Conservation (phyloP, 2,113 vertebrate genomes). For the Tragulus kanchil region DNA sequence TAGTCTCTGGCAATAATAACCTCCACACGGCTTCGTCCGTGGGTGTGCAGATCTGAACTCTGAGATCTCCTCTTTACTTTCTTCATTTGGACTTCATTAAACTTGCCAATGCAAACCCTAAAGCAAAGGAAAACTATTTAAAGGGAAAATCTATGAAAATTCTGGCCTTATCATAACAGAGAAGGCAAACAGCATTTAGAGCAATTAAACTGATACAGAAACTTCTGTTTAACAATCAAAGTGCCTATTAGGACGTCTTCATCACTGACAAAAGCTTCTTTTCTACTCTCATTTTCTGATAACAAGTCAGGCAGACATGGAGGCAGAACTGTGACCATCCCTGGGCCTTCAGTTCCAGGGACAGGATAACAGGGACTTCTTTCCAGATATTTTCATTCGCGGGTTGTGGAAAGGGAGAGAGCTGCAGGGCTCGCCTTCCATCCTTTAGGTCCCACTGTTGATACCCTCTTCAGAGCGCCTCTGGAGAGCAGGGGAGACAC, state of each 20-base stretch:
- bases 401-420: not conserved
- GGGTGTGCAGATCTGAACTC: slow-evolving; percentile 56
- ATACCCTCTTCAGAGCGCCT: not conserved
- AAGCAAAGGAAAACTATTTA: slow-evolving; percentile 38
- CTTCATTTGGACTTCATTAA: slow-evolving; percentile 70
- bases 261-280: slow-evolving; percentile 53
- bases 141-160: slow-evolving; percentile 59
- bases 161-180: slow-evolving; percentile 73
- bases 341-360: not conserved
- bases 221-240: slow-evolving; percentile 81
- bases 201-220: slow-evolving; percentile 80
- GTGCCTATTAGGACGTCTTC: slow-evolving; percentile 81
- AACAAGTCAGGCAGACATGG: slow-evolving; percentile 63
- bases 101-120: slow-evolving; percentile 51
- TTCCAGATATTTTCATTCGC: not conserved
- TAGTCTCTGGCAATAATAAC: not conserved
- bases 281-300: slow-evolving; percentile 80
- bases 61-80: slow-evolving; percentile 49
- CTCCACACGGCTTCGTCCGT: accelerated
- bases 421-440: not conserved
- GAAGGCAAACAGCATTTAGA: slow-evolving; percentile 77
- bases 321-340: not conserved
- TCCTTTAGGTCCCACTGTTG: not conserved
- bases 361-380: not conserved
- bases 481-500: not conserved